Percentiles rank a stretch among this genome's conserved stretches.
Conservation (phyloP, 23 tunicate species). For the Corella eumyota region DNA sequence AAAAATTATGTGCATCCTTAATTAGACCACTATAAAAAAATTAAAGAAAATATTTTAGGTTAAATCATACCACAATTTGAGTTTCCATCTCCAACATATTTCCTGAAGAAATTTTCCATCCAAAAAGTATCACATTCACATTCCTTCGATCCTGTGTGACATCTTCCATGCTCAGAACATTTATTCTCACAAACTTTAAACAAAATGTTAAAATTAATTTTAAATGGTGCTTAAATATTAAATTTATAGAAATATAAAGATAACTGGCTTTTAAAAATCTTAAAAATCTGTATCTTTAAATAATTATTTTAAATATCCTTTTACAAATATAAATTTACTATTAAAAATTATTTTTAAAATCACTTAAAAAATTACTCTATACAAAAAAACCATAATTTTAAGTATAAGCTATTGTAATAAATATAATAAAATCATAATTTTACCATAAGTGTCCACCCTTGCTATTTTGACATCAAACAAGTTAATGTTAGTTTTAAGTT, state of each 20-base stretch:
- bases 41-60: too few relatives aligned
- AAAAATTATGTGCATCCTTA: too few relatives aligned
- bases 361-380: too few relatives aligned
- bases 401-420: too few relatives aligned
- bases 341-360: too few relatives aligned
- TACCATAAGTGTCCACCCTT: conserved; percentile 76
- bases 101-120: conserved; percentile 91
- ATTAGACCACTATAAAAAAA: too few relatives aligned
- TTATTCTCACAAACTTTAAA: conserved; percentile 64
- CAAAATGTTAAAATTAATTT: not conserved
- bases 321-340: too few relatives aligned
- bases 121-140: conserved; percentile 94
- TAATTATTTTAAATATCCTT: too few relatives aligned
- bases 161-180: conserved; percentile 88
- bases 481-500: conserved; percentile 26
- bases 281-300: too few relatives aligned
- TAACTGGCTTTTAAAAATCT: too few relatives aligned
- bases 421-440: too few relatives aligned
- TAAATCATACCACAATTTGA: conserved; percentile 91
- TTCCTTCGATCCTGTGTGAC: conserved; percentile 66
- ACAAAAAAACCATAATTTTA: too few relatives aligned
- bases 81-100: conserved; percentile 61
- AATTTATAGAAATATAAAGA: not conserved
- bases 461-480: conserved; percentile 41
- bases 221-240: not conserved